Base-by-base conservation (phyloP, 2,888 invertebrate genomes). In the Cecidostiba fungosa region DNA sequence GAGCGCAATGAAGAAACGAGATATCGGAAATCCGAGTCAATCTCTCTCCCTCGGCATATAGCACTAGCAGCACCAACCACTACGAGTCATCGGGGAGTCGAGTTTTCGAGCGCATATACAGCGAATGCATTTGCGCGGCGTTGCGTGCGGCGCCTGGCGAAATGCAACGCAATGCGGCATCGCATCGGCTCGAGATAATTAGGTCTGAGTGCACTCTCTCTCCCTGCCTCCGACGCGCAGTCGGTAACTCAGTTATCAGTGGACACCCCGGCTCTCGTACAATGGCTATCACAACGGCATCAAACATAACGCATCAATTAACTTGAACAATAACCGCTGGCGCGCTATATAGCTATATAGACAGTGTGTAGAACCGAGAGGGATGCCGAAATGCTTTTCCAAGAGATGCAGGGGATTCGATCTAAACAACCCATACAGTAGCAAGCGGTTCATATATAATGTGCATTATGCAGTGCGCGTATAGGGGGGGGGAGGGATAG, bases 241-340 rank as follows among this genome's bases (percentile, higher is more conserved):
- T 93, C 93, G 91, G 93, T 93, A 93, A 93, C 92, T 93, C 92
- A 93, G 93, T 93, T 93, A 93, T 93, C 93, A 93, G 93, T 92
- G 93, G 93, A 93, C 93, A 93, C 79, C 78, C 85, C 80, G 59
- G 69, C 29, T 32, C 36, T 66, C 78, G 91, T 90, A 93, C 93
- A 93, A 93, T 93, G 92, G 93, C 93, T 93, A 93, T 93, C 93
- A 91, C 91, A 91, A 90, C 92, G 92, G 87, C 93, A 93, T 93
- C 93, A 93, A 93, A 93, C 93, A 93, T 93, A 93, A 93, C 93
- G 93, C 93, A 93, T 93, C 93, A 93, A 93, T 93, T 93, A 93
- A 93, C 93, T 92, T 92, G 93, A 93, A 93, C 93, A 93, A 93
- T 93, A 92, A 92, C 92, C 90, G 69, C 54, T 59, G 23, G 54